Conservation (phyloP, 2,797 vertebrate species). For the Cheirogaleus major region DNA sequence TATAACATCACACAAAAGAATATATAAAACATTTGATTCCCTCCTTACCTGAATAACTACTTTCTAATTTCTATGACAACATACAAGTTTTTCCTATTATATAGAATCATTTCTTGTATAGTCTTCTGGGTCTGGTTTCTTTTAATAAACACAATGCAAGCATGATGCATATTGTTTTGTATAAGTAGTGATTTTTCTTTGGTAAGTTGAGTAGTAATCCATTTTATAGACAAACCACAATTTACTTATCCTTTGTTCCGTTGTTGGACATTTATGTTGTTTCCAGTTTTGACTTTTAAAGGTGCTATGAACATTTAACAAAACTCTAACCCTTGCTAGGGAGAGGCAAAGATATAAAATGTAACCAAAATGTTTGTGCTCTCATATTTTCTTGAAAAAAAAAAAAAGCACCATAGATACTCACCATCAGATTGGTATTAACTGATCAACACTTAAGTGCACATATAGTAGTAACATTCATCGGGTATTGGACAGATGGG, state of each 20-base stretch:
- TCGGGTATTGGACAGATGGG: too few relatives aligned
- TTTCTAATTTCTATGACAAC: not conserved
- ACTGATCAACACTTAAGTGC: too few relatives aligned
- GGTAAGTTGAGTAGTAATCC: not conserved
- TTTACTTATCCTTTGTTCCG: not conserved
- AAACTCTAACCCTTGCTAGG: not conserved
- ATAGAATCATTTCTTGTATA: not conserved
- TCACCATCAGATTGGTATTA: too few relatives aligned
- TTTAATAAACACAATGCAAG: not conserved
- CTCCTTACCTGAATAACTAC: not conserved
- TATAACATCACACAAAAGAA: not conserved
- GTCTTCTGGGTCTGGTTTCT: not conserved
- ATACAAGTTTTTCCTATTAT: not conserved
- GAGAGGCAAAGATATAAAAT: too few relatives aligned
- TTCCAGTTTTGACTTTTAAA: not conserved
- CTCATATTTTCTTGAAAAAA: too few relatives aligned
- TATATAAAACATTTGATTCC: not conserved
- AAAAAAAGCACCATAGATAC: too few relatives aligned
- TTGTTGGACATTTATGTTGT: not conserved
- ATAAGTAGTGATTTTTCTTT: not conserved
- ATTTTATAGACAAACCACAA: not conserved
- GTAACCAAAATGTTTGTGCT: too few relatives aligned
- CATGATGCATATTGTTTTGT: too few relatives aligned
- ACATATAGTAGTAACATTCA: too few relatives aligned
- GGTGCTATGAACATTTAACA: not conserved